Evolutionary conservation across 2,113 vertebrate genomes (phyloP).

Genomic region (Burhinus oedicnemus): DNA sequence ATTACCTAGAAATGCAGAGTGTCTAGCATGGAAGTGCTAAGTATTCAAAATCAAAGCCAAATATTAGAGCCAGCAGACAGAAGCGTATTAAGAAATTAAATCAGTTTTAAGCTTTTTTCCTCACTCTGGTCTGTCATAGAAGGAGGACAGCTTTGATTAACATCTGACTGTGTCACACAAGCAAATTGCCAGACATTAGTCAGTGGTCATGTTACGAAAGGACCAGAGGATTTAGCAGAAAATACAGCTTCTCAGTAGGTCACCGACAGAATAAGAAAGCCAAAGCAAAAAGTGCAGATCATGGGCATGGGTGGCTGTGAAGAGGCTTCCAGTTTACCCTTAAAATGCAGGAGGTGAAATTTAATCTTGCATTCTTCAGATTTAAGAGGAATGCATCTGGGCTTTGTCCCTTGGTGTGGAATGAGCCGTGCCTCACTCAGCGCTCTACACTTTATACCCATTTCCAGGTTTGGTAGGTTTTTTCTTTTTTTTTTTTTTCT

Average conservation of each 20-base stretch:
- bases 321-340: background rate
- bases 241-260: background rate
- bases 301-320: background rate
- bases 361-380: background rate
- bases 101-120: constrained; percentile 48
- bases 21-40: constrained; percentile 24
- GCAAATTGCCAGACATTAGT: constrained; percentile 22
- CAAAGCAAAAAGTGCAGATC: background rate
- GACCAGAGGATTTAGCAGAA: constrained; percentile 22
- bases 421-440: background rate
- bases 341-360: background rate
- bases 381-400: background rate
- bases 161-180: constrained; percentile 28
- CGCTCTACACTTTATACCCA: background rate
- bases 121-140: constrained; percentile 46
- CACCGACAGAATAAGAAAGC: background rate
- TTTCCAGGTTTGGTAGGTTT: background rate
- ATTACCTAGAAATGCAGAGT: constrained; percentile 40
- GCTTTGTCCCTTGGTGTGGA: background rate
- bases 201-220: background rate
- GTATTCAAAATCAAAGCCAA: constrained; percentile 61
- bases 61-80: constrained; percentile 50
- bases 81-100: constrained; percentile 62
- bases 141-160: constrained; percentile 44
- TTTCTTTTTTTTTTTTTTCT: background rate